These are phyloP conservation scores for Telmatochromis bifrenatus DNA, from an alignment of 2,113 vertebrate genomes.

Conservation along the genomic window DNA sequence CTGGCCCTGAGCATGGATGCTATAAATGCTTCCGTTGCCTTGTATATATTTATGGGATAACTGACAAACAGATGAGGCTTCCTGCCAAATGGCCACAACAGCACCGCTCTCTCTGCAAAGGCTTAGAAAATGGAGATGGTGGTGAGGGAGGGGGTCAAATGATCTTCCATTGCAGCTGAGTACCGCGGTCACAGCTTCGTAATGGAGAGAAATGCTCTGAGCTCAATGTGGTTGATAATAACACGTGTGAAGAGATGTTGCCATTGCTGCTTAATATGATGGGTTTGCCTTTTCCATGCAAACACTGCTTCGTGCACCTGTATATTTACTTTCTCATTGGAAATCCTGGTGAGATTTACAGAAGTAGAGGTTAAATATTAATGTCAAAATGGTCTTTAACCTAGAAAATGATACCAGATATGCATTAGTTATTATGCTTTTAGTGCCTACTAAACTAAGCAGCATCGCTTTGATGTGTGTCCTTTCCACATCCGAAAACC, in stretches of 20 bases:
- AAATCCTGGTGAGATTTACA: not conserved
- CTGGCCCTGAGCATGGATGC: conserved; percentile 28
- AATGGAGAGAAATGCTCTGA: not conserved
- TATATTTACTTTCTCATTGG: not conserved
- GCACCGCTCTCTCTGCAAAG: conserved; percentile 21
- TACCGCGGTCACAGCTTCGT: not conserved
- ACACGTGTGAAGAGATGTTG: not conserved
- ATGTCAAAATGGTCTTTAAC: not conserved
- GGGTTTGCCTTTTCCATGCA: not conserved
- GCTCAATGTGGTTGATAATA: not conserved
- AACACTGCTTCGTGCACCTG: not conserved
- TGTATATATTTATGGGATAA: conserved; percentile 65
- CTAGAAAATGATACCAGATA: not conserved
- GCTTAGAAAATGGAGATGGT: conserved; percentile 17
- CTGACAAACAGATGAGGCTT: conserved; percentile 56
- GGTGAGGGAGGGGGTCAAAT: not conserved
- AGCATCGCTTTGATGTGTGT: not conserved
- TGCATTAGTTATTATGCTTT: not conserved
- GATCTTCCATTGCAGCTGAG: conserved; percentile 1
- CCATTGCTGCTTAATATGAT: not conserved
- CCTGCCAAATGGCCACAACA: conserved; percentile 49
- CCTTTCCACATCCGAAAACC: not conserved
- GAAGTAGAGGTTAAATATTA: not conserved
- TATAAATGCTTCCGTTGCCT: conserved; percentile 50
- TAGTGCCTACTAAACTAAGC: not conserved